Conservation (phyloP, 2,888 invertebrate genomes). For the Epsilonema sp. region DNA sequence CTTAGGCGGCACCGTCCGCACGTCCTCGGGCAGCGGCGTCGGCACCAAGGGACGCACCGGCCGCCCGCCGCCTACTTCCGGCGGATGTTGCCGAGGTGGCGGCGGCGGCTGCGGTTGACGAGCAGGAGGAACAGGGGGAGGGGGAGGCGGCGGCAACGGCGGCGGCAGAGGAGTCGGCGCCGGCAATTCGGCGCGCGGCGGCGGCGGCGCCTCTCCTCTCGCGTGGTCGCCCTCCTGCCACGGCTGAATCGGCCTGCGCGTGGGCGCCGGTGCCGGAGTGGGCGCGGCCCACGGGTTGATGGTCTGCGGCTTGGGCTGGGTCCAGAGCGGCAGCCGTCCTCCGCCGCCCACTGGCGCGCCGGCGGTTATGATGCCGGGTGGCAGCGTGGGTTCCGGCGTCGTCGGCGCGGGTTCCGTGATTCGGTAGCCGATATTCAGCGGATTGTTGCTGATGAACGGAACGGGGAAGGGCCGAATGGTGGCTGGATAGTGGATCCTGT, state of each 20-base stretch:
- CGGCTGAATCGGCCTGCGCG: neutral
- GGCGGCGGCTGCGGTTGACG: neutral
- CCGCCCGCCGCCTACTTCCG: neutral
- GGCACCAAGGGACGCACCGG: neutral
- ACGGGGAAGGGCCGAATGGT: constrained; percentile 21
- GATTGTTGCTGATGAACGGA: constrained; percentile 19
- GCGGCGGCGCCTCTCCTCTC: too few species aligned
- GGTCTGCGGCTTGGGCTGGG: neutral
- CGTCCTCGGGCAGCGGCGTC: neutral
- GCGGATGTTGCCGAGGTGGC: neutral
- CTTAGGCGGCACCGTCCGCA: constrained; percentile 4
- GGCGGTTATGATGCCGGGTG: constrained; percentile 15
- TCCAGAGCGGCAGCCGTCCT: neutral
- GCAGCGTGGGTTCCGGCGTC: constrained; percentile 11
- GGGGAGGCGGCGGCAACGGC: neutral
- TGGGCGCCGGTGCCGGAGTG: neutral
- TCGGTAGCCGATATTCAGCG: constrained; percentile 1
- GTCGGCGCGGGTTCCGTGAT: constrained; percentile 1
- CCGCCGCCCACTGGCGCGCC: neutral
- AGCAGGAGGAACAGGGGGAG: neutral
- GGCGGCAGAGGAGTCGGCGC: neutral
- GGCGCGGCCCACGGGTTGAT: neutral
- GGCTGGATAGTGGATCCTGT: too few species aligned
- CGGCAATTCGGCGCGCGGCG: neutral
- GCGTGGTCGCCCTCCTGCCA: neutral